A percentile compares a stretch with the other conserved stretches of the same genome.
Conservation (phyloP, 2,888 invertebrate species). For the Microplitis manilae region DNA sequence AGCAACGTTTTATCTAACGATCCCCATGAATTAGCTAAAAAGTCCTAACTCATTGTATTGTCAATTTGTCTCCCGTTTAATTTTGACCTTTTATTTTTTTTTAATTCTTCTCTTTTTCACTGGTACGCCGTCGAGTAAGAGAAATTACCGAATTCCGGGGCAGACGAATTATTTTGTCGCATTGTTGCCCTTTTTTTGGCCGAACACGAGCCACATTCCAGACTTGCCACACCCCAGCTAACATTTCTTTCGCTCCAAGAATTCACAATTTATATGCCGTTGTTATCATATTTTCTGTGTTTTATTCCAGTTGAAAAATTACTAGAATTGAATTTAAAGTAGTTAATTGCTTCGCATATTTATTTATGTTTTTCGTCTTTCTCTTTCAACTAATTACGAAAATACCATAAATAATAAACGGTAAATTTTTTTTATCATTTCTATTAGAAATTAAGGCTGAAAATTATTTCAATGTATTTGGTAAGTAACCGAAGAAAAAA, state of each 20-base stretch:
- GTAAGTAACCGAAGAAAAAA: neutral
- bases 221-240: slow-evolving; percentile 23
- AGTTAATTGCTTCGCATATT: neutral
- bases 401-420: neutral
- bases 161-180: slow-evolving; percentile 43
- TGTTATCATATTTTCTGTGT: slow-evolving; percentile 12
- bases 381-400: neutral
- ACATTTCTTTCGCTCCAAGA: slow-evolving; percentile 30
- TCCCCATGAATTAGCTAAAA: neutral
- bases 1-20: slow-evolving; percentile 5
- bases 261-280: slow-evolving; percentile 18
- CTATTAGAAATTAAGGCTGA: neutral
- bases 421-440: neutral
- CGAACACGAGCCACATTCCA: slow-evolving; percentile 31
- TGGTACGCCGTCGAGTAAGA: slow-evolving; percentile 9
- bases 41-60: neutral
- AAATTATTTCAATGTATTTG: slow-evolving; percentile 3
- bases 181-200: slow-evolving; percentile 35
- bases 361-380: neutral
- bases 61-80: slow-evolving; percentile 11
- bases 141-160: slow-evolving; percentile 46
- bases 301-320: slow-evolving; percentile 8
- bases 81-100: neutral
- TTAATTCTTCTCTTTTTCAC: neutral
- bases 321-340: neutral